These are phyloP conservation scores for Botia almorhae DNA, from an alignment of 2,797 vertebrate genomes.

Conservation along the genomic window DNA sequence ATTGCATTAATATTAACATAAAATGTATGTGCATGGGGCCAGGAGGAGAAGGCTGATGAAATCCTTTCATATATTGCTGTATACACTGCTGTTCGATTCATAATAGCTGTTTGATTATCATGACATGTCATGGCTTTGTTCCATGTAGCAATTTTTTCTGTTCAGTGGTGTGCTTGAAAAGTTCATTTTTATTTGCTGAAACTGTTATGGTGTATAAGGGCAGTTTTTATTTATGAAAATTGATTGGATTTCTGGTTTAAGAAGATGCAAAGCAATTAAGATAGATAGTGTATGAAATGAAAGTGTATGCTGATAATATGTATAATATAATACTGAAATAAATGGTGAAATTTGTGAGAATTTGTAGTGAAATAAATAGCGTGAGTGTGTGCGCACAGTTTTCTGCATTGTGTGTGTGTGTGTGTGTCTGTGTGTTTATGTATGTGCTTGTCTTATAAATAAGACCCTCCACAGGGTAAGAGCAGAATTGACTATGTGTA, in stretches of 20 bases:
- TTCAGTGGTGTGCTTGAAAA: background rate
- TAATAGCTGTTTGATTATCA: constrained; percentile 7
- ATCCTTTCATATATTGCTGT: too few species aligned
- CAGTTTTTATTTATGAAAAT: constrained; percentile 28
- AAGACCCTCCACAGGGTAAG: constrained; percentile 9
- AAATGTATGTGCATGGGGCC: background rate
- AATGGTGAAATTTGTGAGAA: too few species aligned
- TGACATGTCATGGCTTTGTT: background rate
- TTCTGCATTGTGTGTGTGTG: background rate
- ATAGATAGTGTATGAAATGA: too few species aligned
- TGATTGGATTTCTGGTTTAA: constrained; percentile 1
- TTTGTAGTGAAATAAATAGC: too few species aligned
- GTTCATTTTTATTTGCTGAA: constrained; percentile 17
- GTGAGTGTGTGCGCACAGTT: too few species aligned
- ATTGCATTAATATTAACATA: background rate
- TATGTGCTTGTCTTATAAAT: constrained; percentile 26
- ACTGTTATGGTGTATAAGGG: background rate
- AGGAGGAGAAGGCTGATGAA: background rate
- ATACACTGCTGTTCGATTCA: too few species aligned
- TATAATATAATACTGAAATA: too few species aligned
- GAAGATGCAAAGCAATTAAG: too few species aligned
- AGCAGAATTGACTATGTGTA: constrained; percentile 20
- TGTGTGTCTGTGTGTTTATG: background rate
- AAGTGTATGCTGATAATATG: too few species aligned
- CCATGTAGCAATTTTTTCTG: too few species aligned